A percentile compares a stretch with the other conserved stretches of the same genome.
phyloP scores from a whole-genome alignment of 2,113 vertebrate genomes.

The Falco punctatus region DNA sequence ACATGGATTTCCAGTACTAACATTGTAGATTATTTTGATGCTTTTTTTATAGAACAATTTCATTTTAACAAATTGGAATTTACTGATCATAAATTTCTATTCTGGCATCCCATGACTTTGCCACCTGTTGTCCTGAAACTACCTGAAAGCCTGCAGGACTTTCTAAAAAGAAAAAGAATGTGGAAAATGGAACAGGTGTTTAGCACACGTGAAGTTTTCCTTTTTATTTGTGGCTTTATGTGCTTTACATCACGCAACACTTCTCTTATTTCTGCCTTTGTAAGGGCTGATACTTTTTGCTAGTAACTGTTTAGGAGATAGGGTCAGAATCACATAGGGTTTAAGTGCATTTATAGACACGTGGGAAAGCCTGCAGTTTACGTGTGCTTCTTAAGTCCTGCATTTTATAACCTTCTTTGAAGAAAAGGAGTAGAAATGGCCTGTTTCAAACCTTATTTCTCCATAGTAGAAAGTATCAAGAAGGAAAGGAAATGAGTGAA shows the following conservation, averaged over 20 bases:
- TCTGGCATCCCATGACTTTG: not conserved
- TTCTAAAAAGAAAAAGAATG: not conserved
- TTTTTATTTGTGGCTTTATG: not conserved
- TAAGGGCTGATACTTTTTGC: not conserved
- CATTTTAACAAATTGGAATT: not conserved
- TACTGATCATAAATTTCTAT: not conserved
- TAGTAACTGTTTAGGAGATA: not conserved
- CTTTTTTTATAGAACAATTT: not conserved
- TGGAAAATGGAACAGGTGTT: not conserved
- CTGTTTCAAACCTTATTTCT: not conserved
- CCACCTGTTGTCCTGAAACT: not conserved
- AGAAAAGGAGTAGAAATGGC: not conserved
- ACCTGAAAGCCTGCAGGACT: not conserved
- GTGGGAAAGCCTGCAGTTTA: not conserved
- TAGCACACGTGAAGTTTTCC: not conserved
- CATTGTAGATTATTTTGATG: not conserved
- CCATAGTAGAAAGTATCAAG: not conserved
- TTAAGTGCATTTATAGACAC: not conserved
- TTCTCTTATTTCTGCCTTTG: not conserved
- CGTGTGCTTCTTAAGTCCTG: not conserved
- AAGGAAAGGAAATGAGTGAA: not conserved
- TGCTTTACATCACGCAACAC: not conserved
- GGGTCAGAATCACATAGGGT: not conserved
- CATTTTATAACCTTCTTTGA: not conserved
- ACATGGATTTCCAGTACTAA: not conserved